Percentiles rank a stretch among this genome's conserved stretches.
Evolutionary conservation across 2,888 invertebrate species (phyloP).

Genomic region (Leptopilina syphax): DNA sequence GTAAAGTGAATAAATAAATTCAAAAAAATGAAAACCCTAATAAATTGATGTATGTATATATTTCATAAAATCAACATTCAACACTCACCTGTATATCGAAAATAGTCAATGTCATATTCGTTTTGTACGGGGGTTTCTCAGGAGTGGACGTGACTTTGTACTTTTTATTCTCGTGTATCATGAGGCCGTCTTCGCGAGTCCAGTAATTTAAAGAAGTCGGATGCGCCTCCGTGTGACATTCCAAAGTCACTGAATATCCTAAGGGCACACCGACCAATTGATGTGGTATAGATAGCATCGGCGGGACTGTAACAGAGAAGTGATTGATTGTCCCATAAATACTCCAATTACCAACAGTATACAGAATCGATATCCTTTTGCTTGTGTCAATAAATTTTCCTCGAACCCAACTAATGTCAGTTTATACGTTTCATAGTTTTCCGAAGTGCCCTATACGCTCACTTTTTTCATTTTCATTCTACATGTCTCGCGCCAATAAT

Average conservation of each 20-base stretch:
- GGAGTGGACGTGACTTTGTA: slow-evolving; percentile 81
- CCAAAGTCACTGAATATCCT: slow-evolving; percentile 89
- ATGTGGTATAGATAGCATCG: slow-evolving; percentile 94
- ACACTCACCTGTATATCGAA: slow-evolving; percentile 80
- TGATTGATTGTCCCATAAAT: slow-evolving; percentile 72
- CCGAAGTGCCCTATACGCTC: background rate
- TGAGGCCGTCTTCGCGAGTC: slow-evolving; percentile 91
- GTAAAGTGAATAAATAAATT: no score
- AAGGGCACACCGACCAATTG: slow-evolving; percentile 92
- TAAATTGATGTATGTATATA: no score
- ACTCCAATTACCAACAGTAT: slow-evolving; percentile 68
- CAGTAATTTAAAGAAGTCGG: slow-evolving; percentile 94
- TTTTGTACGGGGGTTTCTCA: slow-evolving; percentile 89
- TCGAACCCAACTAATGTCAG: slow-evolving; percentile 29
- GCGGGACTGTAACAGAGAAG: slow-evolving; percentile 84
- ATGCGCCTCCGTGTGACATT: slow-evolving; percentile 94
- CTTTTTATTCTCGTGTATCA: slow-evolving; percentile 91
- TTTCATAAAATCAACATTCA: background rate
- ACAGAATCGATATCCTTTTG: slow-evolving; percentile 63
- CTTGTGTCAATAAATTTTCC: slow-evolving; percentile 62
- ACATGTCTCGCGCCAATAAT: background rate
- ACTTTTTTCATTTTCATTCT: slow-evolving; percentile 17
- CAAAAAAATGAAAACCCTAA: no score
- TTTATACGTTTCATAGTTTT: slow-evolving; percentile 13
- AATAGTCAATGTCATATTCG: slow-evolving; percentile 91